A percentile compares a stretch with the other conserved stretches of the same genome.
phyloP scores from a whole-genome alignment of 2,888 invertebrate genomes.

The Eristalinus aeneus region DNA sequence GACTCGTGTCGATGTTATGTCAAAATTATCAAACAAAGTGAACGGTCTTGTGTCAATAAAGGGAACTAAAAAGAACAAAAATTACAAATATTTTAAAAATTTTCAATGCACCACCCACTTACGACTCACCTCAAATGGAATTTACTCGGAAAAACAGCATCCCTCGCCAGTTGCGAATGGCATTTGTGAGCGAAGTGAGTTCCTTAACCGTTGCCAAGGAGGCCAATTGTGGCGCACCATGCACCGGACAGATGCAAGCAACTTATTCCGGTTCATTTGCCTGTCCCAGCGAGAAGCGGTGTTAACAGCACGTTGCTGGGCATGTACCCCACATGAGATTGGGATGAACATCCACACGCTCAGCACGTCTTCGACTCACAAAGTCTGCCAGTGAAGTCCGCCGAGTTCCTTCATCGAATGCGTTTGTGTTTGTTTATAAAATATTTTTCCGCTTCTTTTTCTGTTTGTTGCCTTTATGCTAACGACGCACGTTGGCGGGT shows the following conservation, averaged over 20 bases:
- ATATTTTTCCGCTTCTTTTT: constrained; percentile 18
- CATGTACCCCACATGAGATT: background rate
- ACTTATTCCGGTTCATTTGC: background rate
- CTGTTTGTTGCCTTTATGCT: constrained; percentile 24
- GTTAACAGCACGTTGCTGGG: background rate
- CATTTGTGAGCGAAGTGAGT: background rate
- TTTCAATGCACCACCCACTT: too few species aligned
- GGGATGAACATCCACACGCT: background rate
- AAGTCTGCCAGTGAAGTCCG: background rate
- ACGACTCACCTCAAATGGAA: too few species aligned
- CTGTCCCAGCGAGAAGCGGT: background rate
- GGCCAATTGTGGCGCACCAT: background rate
- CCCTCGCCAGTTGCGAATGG: background rate
- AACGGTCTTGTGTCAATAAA: too few species aligned
- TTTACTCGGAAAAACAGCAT: background rate
- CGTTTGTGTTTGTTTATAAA: constrained; percentile 11
- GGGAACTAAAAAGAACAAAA: too few species aligned
- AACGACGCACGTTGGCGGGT: constrained; percentile 24
- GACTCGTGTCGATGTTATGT: too few species aligned
- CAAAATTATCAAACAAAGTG: too few species aligned
- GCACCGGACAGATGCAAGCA: background rate
- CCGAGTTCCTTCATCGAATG: background rate
- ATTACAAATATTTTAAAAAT: too few species aligned
- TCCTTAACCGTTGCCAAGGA: background rate
- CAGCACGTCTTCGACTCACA: background rate